phyloP scores from a whole-genome alignment of 2,113 vertebrate species.

The Delphinus delphis region DNA sequence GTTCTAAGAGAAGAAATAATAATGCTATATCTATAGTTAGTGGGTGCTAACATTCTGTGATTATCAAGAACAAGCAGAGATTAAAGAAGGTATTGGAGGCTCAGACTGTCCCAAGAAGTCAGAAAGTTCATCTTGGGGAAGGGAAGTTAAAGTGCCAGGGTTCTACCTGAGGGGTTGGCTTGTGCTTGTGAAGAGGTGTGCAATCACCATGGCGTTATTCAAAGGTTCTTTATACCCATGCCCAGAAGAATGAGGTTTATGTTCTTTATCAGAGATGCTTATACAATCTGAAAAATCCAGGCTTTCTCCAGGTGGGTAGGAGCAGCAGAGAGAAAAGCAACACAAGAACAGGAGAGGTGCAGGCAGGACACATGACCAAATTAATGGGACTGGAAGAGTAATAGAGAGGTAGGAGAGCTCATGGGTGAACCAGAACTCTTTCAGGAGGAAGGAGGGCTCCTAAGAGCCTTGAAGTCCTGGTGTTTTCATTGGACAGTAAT shows the following conservation, averaged over 20 bases:
- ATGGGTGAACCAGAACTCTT: neutral
- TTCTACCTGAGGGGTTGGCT: neutral
- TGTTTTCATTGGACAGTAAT: neutral
- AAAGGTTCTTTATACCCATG: neutral
- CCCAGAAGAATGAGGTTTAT: neutral
- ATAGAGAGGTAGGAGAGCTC: accelerated
- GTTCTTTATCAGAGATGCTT: neutral
- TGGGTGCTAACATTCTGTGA: neutral
- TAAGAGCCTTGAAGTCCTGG: neutral
- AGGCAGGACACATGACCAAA: neutral
- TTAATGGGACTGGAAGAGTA: neutral
- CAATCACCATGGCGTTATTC: neutral
- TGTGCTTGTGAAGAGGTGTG: neutral
- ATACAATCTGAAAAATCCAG: neutral
- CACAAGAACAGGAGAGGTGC: neutral
- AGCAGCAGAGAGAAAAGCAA: neutral
- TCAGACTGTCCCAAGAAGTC: neutral
- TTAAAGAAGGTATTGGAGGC: neutral
- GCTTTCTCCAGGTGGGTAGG: neutral
- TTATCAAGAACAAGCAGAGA: neutral
- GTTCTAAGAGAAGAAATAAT: neutral
- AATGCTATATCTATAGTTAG: neutral
- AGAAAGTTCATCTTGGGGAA: neutral
- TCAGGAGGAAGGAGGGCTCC: neutral
- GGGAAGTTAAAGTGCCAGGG: neutral